Evolutionary conservation across 2,797 vertebrate genomes (phyloP), one percentile per base, ranked within the genome.

Genomic region (Morus bassanus): DNA sequence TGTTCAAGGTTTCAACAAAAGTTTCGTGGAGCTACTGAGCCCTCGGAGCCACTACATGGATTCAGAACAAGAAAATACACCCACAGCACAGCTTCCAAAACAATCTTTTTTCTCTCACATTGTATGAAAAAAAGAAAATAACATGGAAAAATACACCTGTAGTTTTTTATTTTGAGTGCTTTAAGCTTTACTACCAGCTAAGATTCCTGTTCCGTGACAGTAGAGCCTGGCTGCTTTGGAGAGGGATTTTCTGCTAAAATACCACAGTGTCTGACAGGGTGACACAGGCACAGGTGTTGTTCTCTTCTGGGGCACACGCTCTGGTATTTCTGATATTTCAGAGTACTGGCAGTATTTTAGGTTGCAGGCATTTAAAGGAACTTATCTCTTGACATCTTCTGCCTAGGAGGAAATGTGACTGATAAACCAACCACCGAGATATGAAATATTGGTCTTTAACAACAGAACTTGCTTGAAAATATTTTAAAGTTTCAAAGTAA

Each of bases 1-100:
- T 1, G 0, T 68, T 74, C 37, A 5, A 11, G 37, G 17, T 63
- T 72, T 39, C 17, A 75, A 39, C 10, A 57, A 39, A 53, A 22
- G 8, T 56, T 81, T 60, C 41, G 31, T 35, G 19, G 18, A 41
- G 25, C 43, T 82, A 13, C 35, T n/a, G 27, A 67, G 39, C 27
- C n/a, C 43, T 80, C 7, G 1, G 18, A 74, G 48, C 43, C 31
- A 2, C 51, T 59, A 5, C 2, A 0, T 39, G 25, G 22, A 10
- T 80, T 93, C 39, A 33, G 14, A 76, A 37, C 24, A 59, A 67
- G 53, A 24, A 81, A 45, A 69, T 27, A n/a, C 6, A 33, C 14
- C 30, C 30, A 14, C 25, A 53, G 31, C 12, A 8, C 27, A 69
- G 27, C 77, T 91, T 85, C 61, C 64, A 24, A 76, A 37, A 2